Conservation (phyloP, 2,797 vertebrate species). For the Molothrus aeneus region DNA sequence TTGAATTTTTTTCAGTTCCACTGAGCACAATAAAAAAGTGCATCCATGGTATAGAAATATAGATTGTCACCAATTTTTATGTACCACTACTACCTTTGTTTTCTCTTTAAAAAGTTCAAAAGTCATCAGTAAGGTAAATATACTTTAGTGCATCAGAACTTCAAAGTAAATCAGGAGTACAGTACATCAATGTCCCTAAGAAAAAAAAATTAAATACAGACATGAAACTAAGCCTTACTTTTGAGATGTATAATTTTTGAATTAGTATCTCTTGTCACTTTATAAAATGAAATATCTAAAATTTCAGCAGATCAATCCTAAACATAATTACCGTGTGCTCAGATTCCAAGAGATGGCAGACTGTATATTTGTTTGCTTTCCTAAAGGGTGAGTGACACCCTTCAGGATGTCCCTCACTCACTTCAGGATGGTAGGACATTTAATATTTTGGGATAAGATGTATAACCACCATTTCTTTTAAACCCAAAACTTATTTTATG, state of each 20-base stretch:
- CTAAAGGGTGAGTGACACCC: not conserved
- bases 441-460: not conserved
- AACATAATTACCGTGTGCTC: not conserved
- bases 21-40: not conserved
- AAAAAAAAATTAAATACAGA: not conserved
- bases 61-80: not conserved
- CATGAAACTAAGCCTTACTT: not conserved
- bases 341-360: not conserved
- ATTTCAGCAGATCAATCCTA: not conserved
- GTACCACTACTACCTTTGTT: not conserved
- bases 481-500: not conserved
- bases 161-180: not conserved
- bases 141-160: not conserved
- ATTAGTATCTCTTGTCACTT: not conserved
- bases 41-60: not conserved
- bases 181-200: not conserved
- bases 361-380: not conserved
- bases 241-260: not conserved
- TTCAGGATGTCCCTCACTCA: too few species aligned
- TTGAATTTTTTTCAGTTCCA: not conserved
- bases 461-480: not conserved
- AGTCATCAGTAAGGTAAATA: not conserved
- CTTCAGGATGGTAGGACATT: not conserved
- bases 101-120: not conserved
- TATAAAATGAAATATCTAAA: not conserved